Evolutionary conservation across 2,888 invertebrate genomes (phyloP), one percentile per base, ranked within the genome.

Genomic region (Erebia ligea): DNA sequence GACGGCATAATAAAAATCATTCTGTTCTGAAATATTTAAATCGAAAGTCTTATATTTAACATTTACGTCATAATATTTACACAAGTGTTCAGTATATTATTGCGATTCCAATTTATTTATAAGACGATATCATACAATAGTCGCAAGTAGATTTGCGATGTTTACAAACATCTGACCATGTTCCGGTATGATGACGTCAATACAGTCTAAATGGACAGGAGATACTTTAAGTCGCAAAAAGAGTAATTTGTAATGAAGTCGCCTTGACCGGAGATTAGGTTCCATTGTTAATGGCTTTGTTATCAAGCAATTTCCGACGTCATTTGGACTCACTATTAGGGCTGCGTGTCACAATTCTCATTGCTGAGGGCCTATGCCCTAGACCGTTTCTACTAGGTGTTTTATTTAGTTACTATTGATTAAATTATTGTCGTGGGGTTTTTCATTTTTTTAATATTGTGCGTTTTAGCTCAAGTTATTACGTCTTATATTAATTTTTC

Each of bases 181-280:
- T 34, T 34, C 34, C 13, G 13, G 45, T 45, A 45, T 59, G 42
- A 19, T 48, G 34, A 70, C 70, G 70, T 69, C 64, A 59, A 25
- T 65, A 74, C 63, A n/a, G n/a, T 76, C 76, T 34, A 79, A 79
- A 78, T 76, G 73, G 66, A 72, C 77, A 79, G 79, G 77, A 75
- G 70, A 40, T 50, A 52, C 13, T 61, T 34, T 66, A 63, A 68
- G 68, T 72, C 72, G 72, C 79, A 77, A 83, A 79, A 78, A 73
- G 73, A 77, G 68, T 71, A 65, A 21, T 34, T 34, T 21, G 2
- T 59, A 17, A 62, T 21, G 21, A 48, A 68, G 54, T 76, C 69
- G 79, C 81, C 82, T 86, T 86, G 83, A 85, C 83, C 80, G 78
- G 75, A 75, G 78, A 72, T 76, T 73, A 76, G 80, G 79, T 76